phyloP scores from a whole-genome alignment of 2,888 invertebrate genomes.

The Ophraella communa region DNA sequence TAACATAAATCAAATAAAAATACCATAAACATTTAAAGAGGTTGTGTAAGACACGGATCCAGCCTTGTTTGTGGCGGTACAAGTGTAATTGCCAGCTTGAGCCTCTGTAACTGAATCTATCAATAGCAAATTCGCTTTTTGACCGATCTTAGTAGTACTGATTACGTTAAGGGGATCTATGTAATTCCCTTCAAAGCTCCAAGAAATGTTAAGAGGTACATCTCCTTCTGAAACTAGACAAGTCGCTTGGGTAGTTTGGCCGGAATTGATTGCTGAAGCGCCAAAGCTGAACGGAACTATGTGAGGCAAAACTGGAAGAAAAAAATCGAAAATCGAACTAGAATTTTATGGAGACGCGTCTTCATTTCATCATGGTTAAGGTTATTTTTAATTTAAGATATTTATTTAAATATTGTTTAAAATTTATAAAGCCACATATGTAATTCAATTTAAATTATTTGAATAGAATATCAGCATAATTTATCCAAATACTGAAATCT shows the following conservation, averaged over 20 bases:
- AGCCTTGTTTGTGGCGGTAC: conserved; percentile 56
- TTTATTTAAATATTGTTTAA: neutral
- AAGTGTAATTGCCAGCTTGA: conserved; percentile 59
- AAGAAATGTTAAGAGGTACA: conserved; percentile 63
- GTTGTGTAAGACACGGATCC: conserved; percentile 56
- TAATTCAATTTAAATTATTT: too few relatives aligned
- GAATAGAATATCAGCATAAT: too few relatives aligned
- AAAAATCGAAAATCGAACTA: conserved; percentile 39
- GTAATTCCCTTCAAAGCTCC: conserved; percentile 63
- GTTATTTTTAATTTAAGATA: neutral
- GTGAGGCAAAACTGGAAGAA: conserved; percentile 78
- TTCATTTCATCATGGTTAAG: neutral
- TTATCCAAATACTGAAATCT: too few relatives aligned
- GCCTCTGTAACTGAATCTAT: conserved; percentile 56
- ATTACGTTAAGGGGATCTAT: conserved; percentile 53
- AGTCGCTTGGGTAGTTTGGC: conserved; percentile 79
- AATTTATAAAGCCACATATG: too few relatives aligned
- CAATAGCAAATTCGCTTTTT: conserved; percentile 59
- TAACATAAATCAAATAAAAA: conserved; percentile 12
- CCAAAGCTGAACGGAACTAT: conserved; percentile 84
- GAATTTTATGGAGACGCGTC: neutral
- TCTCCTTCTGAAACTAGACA: conserved; percentile 70
- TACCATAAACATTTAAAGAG: conserved; percentile 57
- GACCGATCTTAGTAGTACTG: conserved; percentile 58
- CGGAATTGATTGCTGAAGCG: conserved; percentile 75